Percentiles rank a stretch among this genome's conserved stretches.
phyloP scores from a whole-genome alignment of 2,113 vertebrate species.

The Zosterops borbonicus region DNA sequence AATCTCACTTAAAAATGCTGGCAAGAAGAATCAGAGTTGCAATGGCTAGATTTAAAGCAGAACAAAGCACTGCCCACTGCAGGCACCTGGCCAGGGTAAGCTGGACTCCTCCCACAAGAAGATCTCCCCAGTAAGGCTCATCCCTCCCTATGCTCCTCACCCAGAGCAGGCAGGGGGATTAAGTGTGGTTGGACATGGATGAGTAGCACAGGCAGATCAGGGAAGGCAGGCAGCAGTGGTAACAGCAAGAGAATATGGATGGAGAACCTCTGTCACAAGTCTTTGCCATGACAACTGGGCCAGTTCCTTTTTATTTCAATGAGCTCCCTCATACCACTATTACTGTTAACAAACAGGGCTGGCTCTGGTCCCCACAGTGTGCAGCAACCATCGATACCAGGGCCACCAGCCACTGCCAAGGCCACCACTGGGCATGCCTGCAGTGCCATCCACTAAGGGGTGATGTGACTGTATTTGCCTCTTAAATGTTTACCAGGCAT shows the following conservation, averaged over 20 bases:
- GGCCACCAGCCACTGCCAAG: neutral
- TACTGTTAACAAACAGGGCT: neutral
- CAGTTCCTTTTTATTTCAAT: neutral
- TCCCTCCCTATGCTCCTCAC: neutral
- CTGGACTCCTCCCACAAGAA: neutral
- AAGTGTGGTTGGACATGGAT: rapidly evolving
- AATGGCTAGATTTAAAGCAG: neutral
- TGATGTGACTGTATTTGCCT: neutral
- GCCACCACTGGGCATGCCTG: neutral
- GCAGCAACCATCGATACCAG: rapidly evolving
- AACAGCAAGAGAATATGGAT: neutral
- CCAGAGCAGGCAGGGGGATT: neutral
- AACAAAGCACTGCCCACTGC: neutral
- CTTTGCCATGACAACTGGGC: conserved; percentile 44
- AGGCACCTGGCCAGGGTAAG: neutral
- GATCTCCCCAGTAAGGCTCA: neutral
- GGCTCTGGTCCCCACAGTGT: neutral
- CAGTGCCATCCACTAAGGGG: neutral
- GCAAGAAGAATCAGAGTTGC: rapidly evolving
- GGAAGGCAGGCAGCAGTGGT: neutral
- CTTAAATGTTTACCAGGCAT: neutral
- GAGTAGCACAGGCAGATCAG: neutral
- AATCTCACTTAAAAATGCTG: neutral
- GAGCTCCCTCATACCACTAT: neutral
- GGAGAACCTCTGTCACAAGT: neutral